These are phyloP conservation scores for Semnornis frantzii DNA, from an alignment of 2,113 vertebrate genomes.

Conservation along the genomic window DNA sequence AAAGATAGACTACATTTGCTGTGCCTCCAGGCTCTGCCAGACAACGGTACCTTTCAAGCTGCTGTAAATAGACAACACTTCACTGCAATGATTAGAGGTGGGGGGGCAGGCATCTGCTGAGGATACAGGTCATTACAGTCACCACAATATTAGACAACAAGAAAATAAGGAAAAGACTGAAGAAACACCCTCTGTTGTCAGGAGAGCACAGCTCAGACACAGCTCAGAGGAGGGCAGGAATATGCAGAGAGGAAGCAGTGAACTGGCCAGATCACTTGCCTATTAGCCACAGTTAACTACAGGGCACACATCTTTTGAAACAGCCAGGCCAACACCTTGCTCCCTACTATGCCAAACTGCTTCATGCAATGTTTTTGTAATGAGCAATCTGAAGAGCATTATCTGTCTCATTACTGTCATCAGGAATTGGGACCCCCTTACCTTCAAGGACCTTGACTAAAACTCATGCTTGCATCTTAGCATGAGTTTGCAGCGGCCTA, in stretches of 20 bases:
- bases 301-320: not conserved
- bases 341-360: not conserved
- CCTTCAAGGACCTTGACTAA: too few species aligned
- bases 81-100: not conserved
- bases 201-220: not conserved
- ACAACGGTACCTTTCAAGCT: not conserved
- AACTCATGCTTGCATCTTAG: too few species aligned
- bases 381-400: too few species aligned
- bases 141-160: not conserved
- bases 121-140: not conserved
- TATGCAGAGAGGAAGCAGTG: fast-evolving
- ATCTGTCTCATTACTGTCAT: too few species aligned
- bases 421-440: too few species aligned
- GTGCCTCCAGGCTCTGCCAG: not conserved
- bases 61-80: not conserved
- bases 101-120: not conserved
- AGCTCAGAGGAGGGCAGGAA: not conserved
- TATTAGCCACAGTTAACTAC: not conserved
- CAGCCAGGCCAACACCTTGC: not conserved
- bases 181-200: not conserved
- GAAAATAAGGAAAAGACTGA: not conserved
- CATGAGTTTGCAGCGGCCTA: too few species aligned
- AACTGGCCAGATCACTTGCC: fast-evolving
- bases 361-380: not conserved
- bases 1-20: not conserved